These are phyloP conservation scores for Melikaiella ostensackeni DNA, from an alignment of 2,888 invertebrate species.

Conservation along the genomic window DNA sequence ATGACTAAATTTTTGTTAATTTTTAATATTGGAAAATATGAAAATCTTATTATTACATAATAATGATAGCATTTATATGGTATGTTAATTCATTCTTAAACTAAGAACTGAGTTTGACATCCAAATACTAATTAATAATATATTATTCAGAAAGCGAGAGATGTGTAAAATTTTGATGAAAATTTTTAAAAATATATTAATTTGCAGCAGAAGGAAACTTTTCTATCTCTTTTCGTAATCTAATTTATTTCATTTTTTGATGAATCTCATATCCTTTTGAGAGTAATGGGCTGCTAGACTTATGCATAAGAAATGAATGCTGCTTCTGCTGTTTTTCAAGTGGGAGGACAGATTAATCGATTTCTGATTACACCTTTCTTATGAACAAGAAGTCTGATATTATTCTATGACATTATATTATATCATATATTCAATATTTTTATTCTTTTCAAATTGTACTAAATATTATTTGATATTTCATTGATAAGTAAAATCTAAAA, in stretches of 20 bases:
- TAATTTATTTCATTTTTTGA: background rate
- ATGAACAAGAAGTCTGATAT: background rate
- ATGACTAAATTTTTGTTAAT: no score
- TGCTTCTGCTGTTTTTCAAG: background rate
- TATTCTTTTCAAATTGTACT: background rate
- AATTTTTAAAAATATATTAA: background rate
- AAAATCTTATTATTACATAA: no score
- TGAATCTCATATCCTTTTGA: background rate
- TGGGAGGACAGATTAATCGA: background rate
- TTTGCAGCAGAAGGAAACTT: background rate
- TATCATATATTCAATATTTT: no score
- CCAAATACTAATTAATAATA: background rate
- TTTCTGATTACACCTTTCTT: background rate
- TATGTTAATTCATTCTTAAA: background rate
- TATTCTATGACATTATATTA: background rate
- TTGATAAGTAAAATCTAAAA: background rate
- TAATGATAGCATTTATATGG: background rate
- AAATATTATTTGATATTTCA: background rate
- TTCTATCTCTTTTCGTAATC: background rate
- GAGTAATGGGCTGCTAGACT: background rate
- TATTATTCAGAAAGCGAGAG: background rate
- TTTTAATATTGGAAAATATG: background rate
- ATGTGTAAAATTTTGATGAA: background rate
- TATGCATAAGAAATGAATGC: conserved; percentile 1
- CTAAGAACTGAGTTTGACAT: background rate